A percentile compares a stretch with the other conserved stretches of the same genome.
Evolutionary conservation across 2,888 invertebrate genomes (phyloP).

Genomic region (Leptinotarsa tumamoca): DNA sequence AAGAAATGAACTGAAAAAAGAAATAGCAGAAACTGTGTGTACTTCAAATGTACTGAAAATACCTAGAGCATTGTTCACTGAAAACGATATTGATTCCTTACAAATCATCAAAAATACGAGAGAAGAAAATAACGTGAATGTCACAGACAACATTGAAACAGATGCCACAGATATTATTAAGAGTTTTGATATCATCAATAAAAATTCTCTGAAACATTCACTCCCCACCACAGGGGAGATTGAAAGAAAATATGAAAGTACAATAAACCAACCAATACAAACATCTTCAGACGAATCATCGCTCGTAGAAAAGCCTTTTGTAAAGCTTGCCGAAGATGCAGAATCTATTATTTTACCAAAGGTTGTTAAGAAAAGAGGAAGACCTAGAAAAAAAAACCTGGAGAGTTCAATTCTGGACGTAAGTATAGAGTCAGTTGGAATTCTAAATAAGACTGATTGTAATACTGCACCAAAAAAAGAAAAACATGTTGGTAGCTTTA

Average conservation of each 20-base stretch:
- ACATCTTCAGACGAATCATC: neutral
- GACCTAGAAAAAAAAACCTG: neutral
- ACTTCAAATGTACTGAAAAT: neutral
- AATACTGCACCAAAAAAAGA: neutral
- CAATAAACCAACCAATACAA: neutral
- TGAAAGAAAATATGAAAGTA: too few relatives aligned
- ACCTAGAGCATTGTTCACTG: neutral
- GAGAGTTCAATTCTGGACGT: neutral
- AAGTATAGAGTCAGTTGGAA: neutral
- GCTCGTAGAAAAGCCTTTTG: neutral
- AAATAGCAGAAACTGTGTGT: neutral
- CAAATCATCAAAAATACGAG: neutral
- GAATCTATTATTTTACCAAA: neutral
- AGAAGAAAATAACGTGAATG: neutral
- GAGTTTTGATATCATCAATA: too few relatives aligned
- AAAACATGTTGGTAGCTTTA: neutral
- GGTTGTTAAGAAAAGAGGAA: conserved; percentile 1
- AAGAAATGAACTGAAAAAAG: neutral
- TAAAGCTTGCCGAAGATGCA: neutral
- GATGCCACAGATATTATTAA: too few relatives aligned
- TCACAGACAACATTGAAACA: too few relatives aligned
- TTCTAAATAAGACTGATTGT: neutral
- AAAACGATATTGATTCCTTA: neutral
- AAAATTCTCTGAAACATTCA: too few relatives aligned
- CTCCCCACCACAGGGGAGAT: too few relatives aligned